Conservation (phyloP, 2,113 vertebrate species). For the Regulus satrapa region DNA sequence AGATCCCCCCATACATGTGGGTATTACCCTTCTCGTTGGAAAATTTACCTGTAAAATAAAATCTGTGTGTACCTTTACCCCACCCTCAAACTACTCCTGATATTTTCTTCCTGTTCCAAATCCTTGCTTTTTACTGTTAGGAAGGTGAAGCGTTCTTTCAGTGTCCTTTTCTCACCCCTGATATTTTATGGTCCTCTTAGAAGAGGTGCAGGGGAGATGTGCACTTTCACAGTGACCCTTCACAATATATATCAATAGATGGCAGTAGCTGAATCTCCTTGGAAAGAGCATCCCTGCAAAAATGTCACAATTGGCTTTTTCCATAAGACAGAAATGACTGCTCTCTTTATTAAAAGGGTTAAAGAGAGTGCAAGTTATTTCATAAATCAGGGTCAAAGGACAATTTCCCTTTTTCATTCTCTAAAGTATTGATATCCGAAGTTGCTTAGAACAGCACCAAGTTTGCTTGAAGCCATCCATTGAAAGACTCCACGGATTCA, state of each 20-base stretch:
- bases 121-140: background rate
- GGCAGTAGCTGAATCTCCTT: slow-evolving; percentile 35
- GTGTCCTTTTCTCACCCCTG: background rate
- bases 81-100: background rate
- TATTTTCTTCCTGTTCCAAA: background rate
- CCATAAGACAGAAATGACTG: background rate
- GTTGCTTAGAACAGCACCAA: background rate
- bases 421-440: background rate
- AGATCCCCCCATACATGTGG: background rate
- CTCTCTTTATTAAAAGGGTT: background rate
- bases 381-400: background rate
- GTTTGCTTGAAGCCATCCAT: background rate
- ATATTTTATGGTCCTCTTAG: background rate
- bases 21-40: background rate
- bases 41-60: background rate
- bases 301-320: background rate
- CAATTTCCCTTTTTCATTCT: background rate
- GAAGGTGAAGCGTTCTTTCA: background rate
- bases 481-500: background rate
- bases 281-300: background rate
- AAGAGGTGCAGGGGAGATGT: background rate
- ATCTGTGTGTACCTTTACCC: background rate
- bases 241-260: slow-evolving; percentile 19
- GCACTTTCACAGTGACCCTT: background rate
- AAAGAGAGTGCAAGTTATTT: background rate